Conservation (phyloP, 2,888 invertebrate species). For the Epinotia demarniana region DNA sequence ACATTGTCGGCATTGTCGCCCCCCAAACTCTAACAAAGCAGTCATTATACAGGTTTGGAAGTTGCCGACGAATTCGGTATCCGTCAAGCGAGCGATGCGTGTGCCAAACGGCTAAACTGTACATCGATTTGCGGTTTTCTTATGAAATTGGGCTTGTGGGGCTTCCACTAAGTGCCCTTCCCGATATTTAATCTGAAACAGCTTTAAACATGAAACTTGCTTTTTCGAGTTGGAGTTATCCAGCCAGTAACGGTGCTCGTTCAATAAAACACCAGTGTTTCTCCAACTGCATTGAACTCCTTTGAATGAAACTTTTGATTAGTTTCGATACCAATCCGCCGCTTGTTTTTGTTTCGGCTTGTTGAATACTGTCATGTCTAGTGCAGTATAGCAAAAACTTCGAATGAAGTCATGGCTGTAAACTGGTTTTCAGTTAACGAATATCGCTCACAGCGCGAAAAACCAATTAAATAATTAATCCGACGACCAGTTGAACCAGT, state of each 20-base stretch:
- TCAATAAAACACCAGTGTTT: constrained; percentile 70
- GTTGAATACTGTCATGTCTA: constrained; percentile 41
- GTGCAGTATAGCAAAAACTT: constrained; percentile 27
- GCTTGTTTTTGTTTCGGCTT: constrained; percentile 53
- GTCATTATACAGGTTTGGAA: constrained; percentile 39
- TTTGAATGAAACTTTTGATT: constrained; percentile 74
- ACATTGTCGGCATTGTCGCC: constrained; percentile 22
- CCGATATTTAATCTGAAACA: constrained; percentile 62
- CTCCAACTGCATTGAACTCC: constrained; percentile 67
- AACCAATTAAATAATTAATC: background rate
- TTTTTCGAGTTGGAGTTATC: constrained; percentile 62
- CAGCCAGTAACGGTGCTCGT: constrained; percentile 64
- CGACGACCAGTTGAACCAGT: no score
- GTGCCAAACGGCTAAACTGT: no score
- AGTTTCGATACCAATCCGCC: constrained; percentile 63
- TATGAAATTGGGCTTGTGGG: no score
- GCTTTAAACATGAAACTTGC: constrained; percentile 56
- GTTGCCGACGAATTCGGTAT: constrained; percentile 23
- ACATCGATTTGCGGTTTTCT: no score
- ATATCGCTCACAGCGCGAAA: background rate
- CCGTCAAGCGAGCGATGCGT: constrained; percentile 4
- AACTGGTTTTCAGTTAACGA: constrained; percentile 3
- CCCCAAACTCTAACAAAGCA: constrained; percentile 36
- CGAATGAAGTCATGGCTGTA: background rate
- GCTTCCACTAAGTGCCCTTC: constrained; percentile 46